Evolutionary conservation across 2,797 vertebrate genomes (phyloP), one percentile per base, ranked within the genome.

Genomic region (Triplophysa yarkandensis): DNA sequence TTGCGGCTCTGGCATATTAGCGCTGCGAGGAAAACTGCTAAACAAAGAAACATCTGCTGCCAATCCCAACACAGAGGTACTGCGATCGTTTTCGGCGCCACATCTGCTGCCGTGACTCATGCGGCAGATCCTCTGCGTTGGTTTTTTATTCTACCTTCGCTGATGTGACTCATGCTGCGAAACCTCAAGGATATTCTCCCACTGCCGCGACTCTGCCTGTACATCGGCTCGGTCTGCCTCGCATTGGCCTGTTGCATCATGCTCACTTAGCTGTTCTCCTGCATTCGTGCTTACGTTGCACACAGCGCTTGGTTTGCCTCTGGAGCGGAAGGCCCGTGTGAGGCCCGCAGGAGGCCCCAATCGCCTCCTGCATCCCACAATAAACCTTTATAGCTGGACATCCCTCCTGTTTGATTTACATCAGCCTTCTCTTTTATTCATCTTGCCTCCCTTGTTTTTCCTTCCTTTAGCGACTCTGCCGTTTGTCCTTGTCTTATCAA

Each of bases 1-100:
- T 75, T 30, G 54, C 44, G 13, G 10, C 52, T 62, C 25, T 34
- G 39, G 62, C 28, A 57, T 52, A 61, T 68, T 68, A 68, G 25
- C 64, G 58, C 46, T 54, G 60, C 4, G 43, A 46, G 64, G 72
- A 68, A 75, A 75, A 75, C 63, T 41, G 73, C 64, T 68, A 75
- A 75, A 75, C 73, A 75, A 75, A 60, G 54, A 60, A 75, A 75
- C 73, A 75, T 75, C 64, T 75, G 72, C 43, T 60, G 64, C 17
- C 64, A 68, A 75, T 75, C 23, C 72, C 62, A 34, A 16, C 11
- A 10, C 62, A 74, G 36, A 16, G 61, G 27, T n/a, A 50, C 46
- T 5, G 25, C 1, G n/a, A 72, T 27, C n/a, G 30, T 48, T 48
- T 72, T 54, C 6, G 7, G 14, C 21, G 17, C 14, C 50, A 74